These are phyloP conservation scores for Chrysochloris asiatica DNA, from an alignment of 2,113 vertebrate species.

Conservation along the genomic window DNA sequence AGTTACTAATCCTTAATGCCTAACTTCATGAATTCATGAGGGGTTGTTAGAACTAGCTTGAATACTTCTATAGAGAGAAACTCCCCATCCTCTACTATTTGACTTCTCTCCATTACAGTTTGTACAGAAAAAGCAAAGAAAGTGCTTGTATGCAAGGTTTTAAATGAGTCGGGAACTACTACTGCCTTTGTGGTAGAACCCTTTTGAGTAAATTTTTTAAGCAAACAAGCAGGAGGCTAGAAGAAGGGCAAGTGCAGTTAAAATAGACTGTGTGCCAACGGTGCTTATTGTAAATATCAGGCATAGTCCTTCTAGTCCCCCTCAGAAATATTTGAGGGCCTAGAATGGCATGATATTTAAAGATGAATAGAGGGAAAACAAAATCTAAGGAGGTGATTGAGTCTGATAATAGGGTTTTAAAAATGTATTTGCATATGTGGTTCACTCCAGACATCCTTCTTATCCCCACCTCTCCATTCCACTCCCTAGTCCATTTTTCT, in stretches of 20 bases:
- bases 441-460: neutral
- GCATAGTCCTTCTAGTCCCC: neutral
- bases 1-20: no score
- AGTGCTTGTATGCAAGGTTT: neutral
- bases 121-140: neutral
- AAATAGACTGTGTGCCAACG: neutral
- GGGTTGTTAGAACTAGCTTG: neutral
- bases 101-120: neutral
- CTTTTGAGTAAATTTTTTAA: no score
- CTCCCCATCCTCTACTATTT: neutral
- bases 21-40: neutral
- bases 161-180: neutral
- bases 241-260: neutral
- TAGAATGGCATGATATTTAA: neutral
- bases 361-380: neutral
- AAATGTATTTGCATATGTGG: neutral
- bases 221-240: neutral
- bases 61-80: neutral
- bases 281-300: neutral
- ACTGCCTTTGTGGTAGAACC: neutral
- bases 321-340: neutral
- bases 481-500: neutral
- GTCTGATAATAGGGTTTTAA: no score
- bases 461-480: neutral
- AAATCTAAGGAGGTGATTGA: no score